Base-by-base conservation (phyloP, 1,140 invertebrate genomes). In the Pissodes strobi region DNA sequence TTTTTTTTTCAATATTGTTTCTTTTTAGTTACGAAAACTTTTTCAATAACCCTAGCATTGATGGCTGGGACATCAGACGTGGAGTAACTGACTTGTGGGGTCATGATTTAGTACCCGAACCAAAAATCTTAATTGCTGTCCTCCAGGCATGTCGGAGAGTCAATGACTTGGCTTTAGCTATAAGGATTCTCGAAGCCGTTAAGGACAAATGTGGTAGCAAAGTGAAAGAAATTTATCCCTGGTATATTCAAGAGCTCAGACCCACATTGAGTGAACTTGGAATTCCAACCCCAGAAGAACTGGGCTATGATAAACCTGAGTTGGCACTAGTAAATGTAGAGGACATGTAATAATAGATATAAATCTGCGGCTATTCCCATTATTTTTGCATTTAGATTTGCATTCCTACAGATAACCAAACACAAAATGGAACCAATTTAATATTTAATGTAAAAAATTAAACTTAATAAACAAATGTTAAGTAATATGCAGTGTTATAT, bases 261-360 rank as follows among this genome's bases (percentile, higher is more conserved):
- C 96, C 97, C 27, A 96, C 94, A 10, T 82, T 99, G 10, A 86
- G 90, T 45, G 94, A 99, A 81, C 82, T 99, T 25, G 97, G 97
- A 18, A 90, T 99, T 69, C 88, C 87, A 21, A 98, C 96, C 15
- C 92, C 92, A 10, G 97, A 98, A 81, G 93, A 98, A 76, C 82
- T 99, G 70, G 96, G 96, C 48, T 98, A 95, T 76, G 95, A 98
- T 79, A 93, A 98, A 81, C 97, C 97, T 51, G 97, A 99, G 82
- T 83, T 99, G 75, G n/a, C n/a, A n/a, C n/a, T n/a, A n/a, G n/a
- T n/a, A n/a, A n/a, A n/a, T n/a, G n/a, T n/a, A n/a, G n/a, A n/a
- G n/a, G n/a, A n/a, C n/a, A n/a, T n/a, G n/a, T n/a, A n/a, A n/a
- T n/a, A n/a, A n/a, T n/a, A n/a, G n/a, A n/a, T n/a, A n/a, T n/a